A percentile compares a stretch with the other conserved stretches of the same genome.
Evolutionary conservation across 2,888 invertebrate species (phyloP).

Genomic region (Uropetala carovei): DNA sequence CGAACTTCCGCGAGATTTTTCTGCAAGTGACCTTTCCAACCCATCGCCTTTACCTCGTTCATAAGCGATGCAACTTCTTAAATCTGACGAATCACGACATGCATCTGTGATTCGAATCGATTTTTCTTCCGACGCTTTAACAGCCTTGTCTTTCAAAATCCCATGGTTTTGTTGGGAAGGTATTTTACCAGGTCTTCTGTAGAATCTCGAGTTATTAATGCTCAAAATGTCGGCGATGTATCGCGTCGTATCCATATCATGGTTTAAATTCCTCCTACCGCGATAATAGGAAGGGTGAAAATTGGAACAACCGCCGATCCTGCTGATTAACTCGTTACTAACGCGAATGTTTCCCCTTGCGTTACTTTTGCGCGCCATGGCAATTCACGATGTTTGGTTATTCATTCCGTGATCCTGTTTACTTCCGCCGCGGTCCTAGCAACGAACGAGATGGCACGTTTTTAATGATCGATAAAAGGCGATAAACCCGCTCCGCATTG

Average conservation of each 20-base stretch:
- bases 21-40: neutral
- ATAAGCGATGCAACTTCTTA: constrained; percentile 45
- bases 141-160: neutral
- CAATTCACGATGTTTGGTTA: neutral
- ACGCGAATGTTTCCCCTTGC: neutral
- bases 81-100: neutral
- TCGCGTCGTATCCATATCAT: neutral
- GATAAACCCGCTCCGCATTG: too few relatives aligned
- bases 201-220: neutral
- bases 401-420: neutral
- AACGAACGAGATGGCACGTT: neutral
- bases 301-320: neutral
- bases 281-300: neutral
- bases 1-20: neutral
- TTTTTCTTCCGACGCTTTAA: neutral
- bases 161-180: neutral
- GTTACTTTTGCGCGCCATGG: constrained; percentile 27
- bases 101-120: neutral
- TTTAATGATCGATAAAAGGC: constrained; percentile 6
- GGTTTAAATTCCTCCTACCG: neutral
- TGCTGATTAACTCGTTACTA: neutral
- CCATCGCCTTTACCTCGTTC: neutral
- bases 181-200: neutral
- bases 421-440: constrained; percentile 27
- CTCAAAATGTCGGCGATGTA: neutral